These are phyloP conservation scores for Hassar affinis DNA, from an alignment of 2,113 vertebrate genomes.

Conservation along the genomic window DNA sequence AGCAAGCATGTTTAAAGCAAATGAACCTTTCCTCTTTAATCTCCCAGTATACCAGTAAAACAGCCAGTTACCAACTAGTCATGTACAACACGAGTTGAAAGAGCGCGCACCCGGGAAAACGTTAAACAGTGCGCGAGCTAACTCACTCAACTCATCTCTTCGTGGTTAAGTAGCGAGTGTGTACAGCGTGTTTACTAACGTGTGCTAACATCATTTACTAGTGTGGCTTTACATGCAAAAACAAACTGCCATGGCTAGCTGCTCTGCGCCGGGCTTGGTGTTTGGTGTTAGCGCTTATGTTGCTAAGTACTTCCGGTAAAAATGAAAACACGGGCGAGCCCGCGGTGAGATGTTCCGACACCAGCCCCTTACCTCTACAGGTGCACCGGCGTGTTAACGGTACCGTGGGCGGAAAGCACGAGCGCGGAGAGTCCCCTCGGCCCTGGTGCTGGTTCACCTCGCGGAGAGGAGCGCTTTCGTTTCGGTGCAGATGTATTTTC, in stretches of 20 bases:
- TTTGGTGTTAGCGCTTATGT: not conserved
- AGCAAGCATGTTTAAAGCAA: not conserved
- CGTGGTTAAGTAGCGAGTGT: too few relatives aligned
- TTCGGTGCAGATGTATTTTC: not conserved
- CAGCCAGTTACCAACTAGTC: not conserved
- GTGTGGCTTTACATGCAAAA: not conserved
- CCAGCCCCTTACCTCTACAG: not conserved
- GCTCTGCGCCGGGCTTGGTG: too few relatives aligned
- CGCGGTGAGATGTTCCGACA: too few relatives aligned
- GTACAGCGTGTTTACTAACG: not conserved
- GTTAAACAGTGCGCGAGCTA: not conserved
- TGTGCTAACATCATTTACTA: not conserved
- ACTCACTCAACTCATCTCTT: not conserved
- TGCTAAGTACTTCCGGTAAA: conserved; percentile 5
- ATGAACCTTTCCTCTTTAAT: not conserved
- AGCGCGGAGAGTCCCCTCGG: not conserved
- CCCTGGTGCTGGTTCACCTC: not conserved
- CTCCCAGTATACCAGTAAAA: not conserved
- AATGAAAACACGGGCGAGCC: not conserved
- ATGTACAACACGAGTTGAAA: not conserved
- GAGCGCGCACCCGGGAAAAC: not conserved
- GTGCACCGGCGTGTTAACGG: not conserved
- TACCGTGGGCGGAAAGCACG: not conserved
- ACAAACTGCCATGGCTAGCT: not conserved
- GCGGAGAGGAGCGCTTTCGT: not conserved